Evolutionary conservation across 53 echinoderm and acorn worm genomes (phyloP), one percentile per base, ranked within the genome.

Genomic region (Paelopatides confundens): DNA sequence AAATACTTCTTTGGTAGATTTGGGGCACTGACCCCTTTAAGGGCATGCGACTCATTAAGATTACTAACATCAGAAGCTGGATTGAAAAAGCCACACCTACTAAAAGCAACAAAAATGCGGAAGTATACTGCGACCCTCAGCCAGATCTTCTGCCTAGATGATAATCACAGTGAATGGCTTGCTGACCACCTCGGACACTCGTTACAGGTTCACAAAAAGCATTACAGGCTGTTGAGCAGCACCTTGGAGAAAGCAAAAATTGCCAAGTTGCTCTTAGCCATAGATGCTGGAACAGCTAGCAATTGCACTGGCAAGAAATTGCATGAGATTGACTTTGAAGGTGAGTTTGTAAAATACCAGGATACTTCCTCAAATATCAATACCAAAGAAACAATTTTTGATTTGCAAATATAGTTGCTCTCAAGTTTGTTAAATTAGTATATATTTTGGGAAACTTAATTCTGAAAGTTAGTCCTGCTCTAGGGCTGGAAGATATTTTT

Each of bases 131-230:
- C 86, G 2, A 93, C 93, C 4, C 52, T 93, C 37, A 40, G 58
- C 14, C 93, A 93, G 66, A 82, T 93, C 1, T 36, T 92, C 11
- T 63, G 69, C 32, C 82, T 92, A 23, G 63, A 71, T 12, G 88
- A 77, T 2, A 31, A 37, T 35, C 77, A 92, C 54, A 40, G 86
- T 1, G 85, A 93, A 18, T 89, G 89, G 89, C 48, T 93, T 5
- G 90, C 93, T 0, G 85, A 93, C 23, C 93, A 93, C 54, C 49
- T 93, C 5, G 93, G 85, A 6, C 90, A 93, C 40, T 49, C 35
- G 47, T 24, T 65, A 28, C 65, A 76, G 23, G 69, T 87, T 1
- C 93, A 87, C 48, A 28, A 82, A 31, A 85, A 93, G n/a, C 84
- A 66, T 39, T 92, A 92, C 37, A 31, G 86, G 11, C 82, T 92